A percentile compares a stretch with the other conserved stretches of the same genome.
Evolutionary conservation across 2,888 invertebrate species (phyloP).

Genomic region (Hartigia nigra): DNA sequence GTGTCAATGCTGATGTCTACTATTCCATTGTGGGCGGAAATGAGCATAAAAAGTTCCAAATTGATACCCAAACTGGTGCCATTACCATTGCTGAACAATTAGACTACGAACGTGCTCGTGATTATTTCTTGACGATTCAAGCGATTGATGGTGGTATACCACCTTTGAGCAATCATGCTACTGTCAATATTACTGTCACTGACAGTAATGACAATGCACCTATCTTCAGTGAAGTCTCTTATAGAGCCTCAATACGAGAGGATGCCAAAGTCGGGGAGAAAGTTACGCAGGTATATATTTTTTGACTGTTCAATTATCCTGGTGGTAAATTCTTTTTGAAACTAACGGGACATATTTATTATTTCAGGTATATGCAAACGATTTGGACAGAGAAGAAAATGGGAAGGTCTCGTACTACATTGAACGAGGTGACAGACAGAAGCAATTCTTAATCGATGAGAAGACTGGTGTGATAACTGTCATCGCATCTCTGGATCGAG

Average conservation of each 20-base stretch:
- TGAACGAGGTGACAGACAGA: constrained; percentile 79
- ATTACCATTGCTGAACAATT: constrained; percentile 81
- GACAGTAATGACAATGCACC: constrained; percentile 93
- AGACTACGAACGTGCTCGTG: constrained; percentile 88
- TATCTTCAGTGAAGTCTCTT: constrained; percentile 80
- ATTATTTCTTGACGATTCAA: constrained; percentile 89
- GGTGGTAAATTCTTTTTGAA: not conserved
- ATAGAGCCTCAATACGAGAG: constrained; percentile 82
- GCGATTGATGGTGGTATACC: constrained; percentile 91
- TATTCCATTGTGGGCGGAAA: constrained; percentile 91
- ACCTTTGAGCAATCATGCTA: constrained; percentile 88
- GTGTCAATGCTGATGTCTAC: constrained; percentile 91
- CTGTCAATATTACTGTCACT: constrained; percentile 84
- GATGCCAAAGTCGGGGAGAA: constrained; percentile 79
- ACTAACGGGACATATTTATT: not conserved
- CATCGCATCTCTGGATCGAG: constrained; percentile 82
- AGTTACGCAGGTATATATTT: constrained; percentile 74
- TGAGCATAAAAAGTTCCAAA: constrained; percentile 85
- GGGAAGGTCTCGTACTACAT: constrained; percentile 83
- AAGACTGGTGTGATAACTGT: constrained; percentile 83
- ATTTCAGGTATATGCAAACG: constrained; percentile 78
- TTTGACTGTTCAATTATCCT: constrained; percentile 11
- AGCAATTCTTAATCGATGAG: constrained; percentile 83
- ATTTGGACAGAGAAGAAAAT: constrained; percentile 85
- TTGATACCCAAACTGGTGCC: constrained; percentile 80